phyloP scores from a whole-genome alignment of 2,888 invertebrate genomes.

The Cataglyphis livida region DNA sequence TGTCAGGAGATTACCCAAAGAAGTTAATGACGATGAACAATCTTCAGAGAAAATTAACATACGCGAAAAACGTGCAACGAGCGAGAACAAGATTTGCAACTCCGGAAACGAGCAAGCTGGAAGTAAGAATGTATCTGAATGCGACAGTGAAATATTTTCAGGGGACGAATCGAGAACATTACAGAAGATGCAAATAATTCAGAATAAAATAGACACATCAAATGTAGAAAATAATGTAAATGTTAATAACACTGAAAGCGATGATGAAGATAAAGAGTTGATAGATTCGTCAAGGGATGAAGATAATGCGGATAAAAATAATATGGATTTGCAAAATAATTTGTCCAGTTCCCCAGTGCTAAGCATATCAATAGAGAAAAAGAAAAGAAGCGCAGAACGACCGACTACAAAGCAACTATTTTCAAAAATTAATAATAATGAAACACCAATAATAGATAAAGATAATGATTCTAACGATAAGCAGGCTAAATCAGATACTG shows the following conservation, averaged over 20 bases:
- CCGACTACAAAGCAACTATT: not conserved
- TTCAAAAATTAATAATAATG: not conserved
- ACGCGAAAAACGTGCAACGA: not conserved
- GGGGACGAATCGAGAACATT: constrained; percentile 49
- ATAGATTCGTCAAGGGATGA: not conserved
- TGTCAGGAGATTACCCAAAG: not conserved
- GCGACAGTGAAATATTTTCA: constrained; percentile 79
- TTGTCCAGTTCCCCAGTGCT: constrained; percentile 41
- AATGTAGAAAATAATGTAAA: not conserved
- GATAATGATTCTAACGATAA: not conserved
- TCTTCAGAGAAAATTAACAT: not conserved
- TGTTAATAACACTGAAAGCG: not conserved
- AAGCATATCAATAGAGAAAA: not conserved
- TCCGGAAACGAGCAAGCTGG: not conserved
- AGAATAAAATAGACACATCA: not conserved
- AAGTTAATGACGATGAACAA: not conserved
- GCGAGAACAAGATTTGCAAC: not conserved
- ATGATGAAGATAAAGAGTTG: not conserved
- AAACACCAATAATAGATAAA: not conserved
- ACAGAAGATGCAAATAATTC: not conserved
- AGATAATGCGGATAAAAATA: not conserved
- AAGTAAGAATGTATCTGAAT: constrained; percentile 73
- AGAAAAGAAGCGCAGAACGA: not conserved
- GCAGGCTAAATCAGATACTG: not conserved
- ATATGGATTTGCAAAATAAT: not conserved